Percentiles rank a stretch among this genome's conserved stretches.
phyloP scores from a whole-genome alignment of 2,888 invertebrate species.

The Machimus rusticus region DNA sequence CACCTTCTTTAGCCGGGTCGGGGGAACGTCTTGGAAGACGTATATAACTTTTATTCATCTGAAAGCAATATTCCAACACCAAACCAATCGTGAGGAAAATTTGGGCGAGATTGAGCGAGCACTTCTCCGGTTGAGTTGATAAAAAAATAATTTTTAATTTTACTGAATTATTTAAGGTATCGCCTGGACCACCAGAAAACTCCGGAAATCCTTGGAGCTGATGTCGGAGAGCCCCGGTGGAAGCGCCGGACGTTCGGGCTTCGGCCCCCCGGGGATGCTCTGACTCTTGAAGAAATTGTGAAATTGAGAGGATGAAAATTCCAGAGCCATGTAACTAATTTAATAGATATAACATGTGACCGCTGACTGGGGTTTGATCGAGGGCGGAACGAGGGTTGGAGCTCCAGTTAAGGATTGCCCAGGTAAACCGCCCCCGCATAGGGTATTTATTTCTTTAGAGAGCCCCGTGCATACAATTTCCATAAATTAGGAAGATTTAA shows the following conservation, averaged over 20 bases:
- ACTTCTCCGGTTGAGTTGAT: background rate
- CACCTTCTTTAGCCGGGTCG: background rate
- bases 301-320: background rate
- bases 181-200: background rate
- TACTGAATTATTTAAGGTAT: background rate
- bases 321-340: background rate
- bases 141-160: background rate
- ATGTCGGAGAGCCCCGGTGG: background rate
- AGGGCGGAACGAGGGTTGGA: background rate
- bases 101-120: background rate
- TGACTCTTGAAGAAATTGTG: background rate
- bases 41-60: background rate
- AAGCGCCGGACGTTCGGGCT: background rate
- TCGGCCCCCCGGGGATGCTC: background rate
- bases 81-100: background rate
- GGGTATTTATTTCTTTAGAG: background rate
- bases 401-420: background rate
- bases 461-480: background rate
- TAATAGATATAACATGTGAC: background rate
- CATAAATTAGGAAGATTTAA: background rate
- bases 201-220: background rate
- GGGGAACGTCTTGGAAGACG: background rate
- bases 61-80: background rate
- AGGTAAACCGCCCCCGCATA: background rate
- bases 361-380: background rate